Evolutionary conservation across 2,888 invertebrate genomes (phyloP).

Genomic region (Aricia artaxerxes): DNA sequence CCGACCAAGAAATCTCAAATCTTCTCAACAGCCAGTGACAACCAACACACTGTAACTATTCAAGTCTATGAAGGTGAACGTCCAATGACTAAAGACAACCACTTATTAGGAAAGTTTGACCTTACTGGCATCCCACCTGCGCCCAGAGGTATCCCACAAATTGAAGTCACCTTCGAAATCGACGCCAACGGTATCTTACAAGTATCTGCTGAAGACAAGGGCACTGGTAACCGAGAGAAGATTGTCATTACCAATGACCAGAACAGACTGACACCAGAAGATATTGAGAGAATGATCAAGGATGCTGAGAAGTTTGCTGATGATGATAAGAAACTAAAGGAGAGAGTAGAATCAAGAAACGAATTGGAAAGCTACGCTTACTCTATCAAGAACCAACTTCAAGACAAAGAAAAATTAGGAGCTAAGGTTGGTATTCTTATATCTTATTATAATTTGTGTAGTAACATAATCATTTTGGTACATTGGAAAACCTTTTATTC

Average conservation of each 20-base stretch:
- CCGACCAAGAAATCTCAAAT: slow-evolving; percentile 99
- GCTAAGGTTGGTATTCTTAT: slow-evolving; percentile 82
- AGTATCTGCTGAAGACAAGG: slow-evolving; percentile 99
- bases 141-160: slow-evolving; percentile 95
- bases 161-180: slow-evolving; percentile 96
- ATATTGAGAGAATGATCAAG: slow-evolving; percentile 99
- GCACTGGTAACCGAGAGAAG: slow-evolving; percentile 98
- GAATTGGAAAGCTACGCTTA: slow-evolving; percentile 98
- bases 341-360: slow-evolving; percentile 97
- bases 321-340: slow-evolving; percentile 98
- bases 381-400: slow-evolving; percentile 97
- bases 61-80: slow-evolving; percentile 99
- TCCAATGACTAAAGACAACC: slow-evolving; percentile 99
- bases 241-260: slow-evolving; percentile 99
- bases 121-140: slow-evolving; percentile 98
- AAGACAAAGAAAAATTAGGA: slow-evolving; percentile 98
- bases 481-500: background rate
- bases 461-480: background rate
- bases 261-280: slow-evolving; percentile 97
- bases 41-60: slow-evolving; percentile 99
- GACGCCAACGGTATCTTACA: slow-evolving; percentile 96
- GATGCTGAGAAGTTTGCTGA: slow-evolving; percentile 99
- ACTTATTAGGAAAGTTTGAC: slow-evolving; percentile 98
- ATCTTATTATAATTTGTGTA: slow-evolving; percentile 19
- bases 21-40: slow-evolving; percentile 99